phyloP scores from a whole-genome alignment of 2,888 invertebrate genomes.

The Metopia argyrocephala region DNA sequence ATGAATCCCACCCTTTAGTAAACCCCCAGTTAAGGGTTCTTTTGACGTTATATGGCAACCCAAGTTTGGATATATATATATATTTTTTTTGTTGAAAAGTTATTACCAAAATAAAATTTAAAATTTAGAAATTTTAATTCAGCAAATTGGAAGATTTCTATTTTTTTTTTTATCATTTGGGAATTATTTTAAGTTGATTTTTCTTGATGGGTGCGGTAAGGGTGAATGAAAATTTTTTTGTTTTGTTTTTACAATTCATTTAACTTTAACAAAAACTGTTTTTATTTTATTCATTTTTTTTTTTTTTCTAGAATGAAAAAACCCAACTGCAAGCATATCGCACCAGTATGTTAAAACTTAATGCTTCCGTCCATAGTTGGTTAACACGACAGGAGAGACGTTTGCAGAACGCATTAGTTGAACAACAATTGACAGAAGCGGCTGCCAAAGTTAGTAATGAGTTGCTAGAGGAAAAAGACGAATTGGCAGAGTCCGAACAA shows the following conservation, averaged over 20 bases:
- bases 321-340: slow-evolving; percentile 77
- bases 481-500: slow-evolving; percentile 61
- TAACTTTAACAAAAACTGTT: background rate
- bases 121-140: too few relatives aligned
- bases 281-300: background rate
- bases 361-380: slow-evolving; percentile 79
- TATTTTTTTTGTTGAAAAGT: too few relatives aligned
- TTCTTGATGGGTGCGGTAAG: too few relatives aligned
- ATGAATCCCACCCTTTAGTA: too few relatives aligned
- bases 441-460: slow-evolving; percentile 65
- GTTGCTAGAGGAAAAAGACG: slow-evolving; percentile 67
- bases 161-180: too few relatives aligned
- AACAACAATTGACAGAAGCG: slow-evolving; percentile 68
- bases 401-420: slow-evolving; percentile 73
- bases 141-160: too few relatives aligned
- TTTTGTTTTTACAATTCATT: background rate
- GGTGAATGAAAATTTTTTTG: too few relatives aligned
- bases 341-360: slow-evolving; percentile 78
- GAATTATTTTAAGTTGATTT: too few relatives aligned
- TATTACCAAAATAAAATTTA: too few relatives aligned
- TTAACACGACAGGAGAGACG: slow-evolving; percentile 78
- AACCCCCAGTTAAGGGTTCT: too few relatives aligned
- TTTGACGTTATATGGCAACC: too few relatives aligned
- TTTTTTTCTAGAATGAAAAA: slow-evolving; percentile 75
- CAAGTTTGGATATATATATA: too few relatives aligned